Evolutionary conservation across 2,888 invertebrate species (phyloP).

Genomic region (Uropetala carovei): DNA sequence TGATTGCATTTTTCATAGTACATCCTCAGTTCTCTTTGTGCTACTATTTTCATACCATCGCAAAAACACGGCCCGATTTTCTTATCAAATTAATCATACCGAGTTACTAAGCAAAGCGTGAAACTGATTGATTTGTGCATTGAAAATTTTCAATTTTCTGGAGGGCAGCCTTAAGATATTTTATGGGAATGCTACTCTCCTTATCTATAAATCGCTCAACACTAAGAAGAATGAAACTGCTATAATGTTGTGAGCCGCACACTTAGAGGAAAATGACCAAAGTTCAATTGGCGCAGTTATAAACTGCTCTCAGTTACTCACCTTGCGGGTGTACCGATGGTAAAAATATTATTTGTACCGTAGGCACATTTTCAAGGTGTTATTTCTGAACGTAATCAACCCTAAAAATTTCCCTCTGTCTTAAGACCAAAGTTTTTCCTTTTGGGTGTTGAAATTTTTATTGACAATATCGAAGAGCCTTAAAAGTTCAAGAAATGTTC

Average conservation of each 20-base stretch:
- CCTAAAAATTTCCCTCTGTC: not conserved
- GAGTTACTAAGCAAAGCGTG: too few species aligned
- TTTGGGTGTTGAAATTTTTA: too few species aligned
- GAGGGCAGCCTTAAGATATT: constrained; percentile 55
- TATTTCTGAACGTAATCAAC: not conserved
- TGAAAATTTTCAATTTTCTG: not conserved
- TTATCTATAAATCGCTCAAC: not conserved
- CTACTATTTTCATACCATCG: too few species aligned
- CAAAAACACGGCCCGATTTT: too few species aligned
- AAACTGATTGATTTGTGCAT: too few species aligned
- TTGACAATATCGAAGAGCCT: too few species aligned
- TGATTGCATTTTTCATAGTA: too few species aligned
- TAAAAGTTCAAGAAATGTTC: too few species aligned
- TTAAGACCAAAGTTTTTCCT: too few species aligned
- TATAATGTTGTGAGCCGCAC: not conserved
- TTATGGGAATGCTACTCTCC: constrained; percentile 61
- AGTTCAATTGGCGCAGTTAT: too few species aligned
- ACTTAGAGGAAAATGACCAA: not conserved
- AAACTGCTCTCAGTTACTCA: not conserved
- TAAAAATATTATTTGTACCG: constrained; percentile 38
- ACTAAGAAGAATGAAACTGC: not conserved
- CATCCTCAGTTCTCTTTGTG: too few species aligned
- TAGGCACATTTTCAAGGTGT: constrained; percentile 63
- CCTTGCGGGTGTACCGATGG: constrained; percentile 64
- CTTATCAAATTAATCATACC: too few species aligned